Conservation (phyloP, 2,888 invertebrate genomes). For the Leptarthrus brevirostris region DNA sequence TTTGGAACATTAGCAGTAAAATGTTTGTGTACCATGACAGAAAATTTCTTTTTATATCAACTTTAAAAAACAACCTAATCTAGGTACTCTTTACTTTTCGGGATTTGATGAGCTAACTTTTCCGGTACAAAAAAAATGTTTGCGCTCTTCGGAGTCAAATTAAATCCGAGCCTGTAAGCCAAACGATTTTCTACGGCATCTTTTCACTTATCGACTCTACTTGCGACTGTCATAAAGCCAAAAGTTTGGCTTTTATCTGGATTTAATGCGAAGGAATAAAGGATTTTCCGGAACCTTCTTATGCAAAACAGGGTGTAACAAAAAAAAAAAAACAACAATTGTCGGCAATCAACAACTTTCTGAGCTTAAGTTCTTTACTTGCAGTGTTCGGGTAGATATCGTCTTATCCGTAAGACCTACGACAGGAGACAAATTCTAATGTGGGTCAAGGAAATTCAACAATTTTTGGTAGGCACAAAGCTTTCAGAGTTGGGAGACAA, state of each 20-base stretch:
- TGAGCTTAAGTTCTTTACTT: constrained; percentile 30
- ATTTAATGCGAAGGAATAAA: constrained; percentile 4
- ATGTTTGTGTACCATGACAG: no score
- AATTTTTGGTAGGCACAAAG: constrained; percentile 9
- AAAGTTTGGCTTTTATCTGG: constrained; percentile 20
- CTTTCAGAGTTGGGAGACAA: background rate
- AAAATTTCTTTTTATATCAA: no score
- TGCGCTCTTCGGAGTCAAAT: background rate
- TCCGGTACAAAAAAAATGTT: background rate
- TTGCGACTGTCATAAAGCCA: constrained; percentile 23
- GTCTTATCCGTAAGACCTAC: constrained; percentile 8
- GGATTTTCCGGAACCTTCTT: constrained; percentile 22
- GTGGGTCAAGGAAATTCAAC: constrained; percentile 28
- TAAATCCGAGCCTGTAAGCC: background rate
- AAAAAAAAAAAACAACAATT: constrained; percentile 18
- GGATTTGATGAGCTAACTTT: no score
- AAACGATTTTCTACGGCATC: background rate
- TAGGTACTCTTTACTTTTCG: no score
- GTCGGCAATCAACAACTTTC: constrained; percentile 27
- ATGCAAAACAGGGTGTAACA: constrained; percentile 21
- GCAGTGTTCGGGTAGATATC: constrained; percentile 17
- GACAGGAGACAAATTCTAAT: constrained; percentile 32
- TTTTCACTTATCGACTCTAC: constrained; percentile 11
- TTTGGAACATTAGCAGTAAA: no score
- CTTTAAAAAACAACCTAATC: no score